Conservation (phyloP, 2,113 vertebrate species). For the Stigmatopora argus region DNA sequence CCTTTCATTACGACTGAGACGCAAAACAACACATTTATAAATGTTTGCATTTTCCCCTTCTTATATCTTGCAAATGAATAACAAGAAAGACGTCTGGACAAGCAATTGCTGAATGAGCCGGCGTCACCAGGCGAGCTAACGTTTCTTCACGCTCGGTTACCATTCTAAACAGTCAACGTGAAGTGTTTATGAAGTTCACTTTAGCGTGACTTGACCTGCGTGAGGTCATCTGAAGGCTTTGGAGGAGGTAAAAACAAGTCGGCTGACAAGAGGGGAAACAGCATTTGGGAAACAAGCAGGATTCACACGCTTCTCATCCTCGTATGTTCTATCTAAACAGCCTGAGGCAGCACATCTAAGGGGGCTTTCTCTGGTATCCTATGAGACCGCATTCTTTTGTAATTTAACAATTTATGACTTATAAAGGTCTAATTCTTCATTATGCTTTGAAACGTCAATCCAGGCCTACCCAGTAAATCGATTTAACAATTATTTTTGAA, state of each 20-base stretch:
- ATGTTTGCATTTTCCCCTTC: too few species aligned
- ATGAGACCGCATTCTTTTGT: constrained; percentile 15
- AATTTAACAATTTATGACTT: constrained; percentile 36
- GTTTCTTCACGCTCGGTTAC: not conserved
- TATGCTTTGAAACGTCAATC: not conserved
- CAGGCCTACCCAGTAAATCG: too few species aligned
- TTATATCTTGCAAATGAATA: not conserved
- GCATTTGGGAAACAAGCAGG: constrained; percentile 55
- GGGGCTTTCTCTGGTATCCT: constrained; percentile 46
- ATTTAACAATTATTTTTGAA: too few species aligned
- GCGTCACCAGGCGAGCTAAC: not conserved
- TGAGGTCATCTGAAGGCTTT: constrained; percentile 32
- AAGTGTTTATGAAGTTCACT: constrained; percentile 2
- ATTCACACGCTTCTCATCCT: constrained; percentile 61
- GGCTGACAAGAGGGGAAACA: constrained; percentile 38
- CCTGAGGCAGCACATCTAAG: constrained; percentile 42
- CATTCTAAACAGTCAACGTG: not conserved
- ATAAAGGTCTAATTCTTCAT: constrained; percentile 16
- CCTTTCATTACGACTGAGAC: too few species aligned
- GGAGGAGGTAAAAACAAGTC: constrained; percentile 20
- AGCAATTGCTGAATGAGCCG: not conserved
- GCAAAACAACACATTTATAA: too few species aligned
- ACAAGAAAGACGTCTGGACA: not conserved
- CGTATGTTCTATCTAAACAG: constrained; percentile 30
- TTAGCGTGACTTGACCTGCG: constrained; percentile 38